Evolutionary conservation across 2,797 vertebrate species (phyloP), one percentile per base, ranked within the genome.

Genomic region (Coluber constrictor): DNA sequence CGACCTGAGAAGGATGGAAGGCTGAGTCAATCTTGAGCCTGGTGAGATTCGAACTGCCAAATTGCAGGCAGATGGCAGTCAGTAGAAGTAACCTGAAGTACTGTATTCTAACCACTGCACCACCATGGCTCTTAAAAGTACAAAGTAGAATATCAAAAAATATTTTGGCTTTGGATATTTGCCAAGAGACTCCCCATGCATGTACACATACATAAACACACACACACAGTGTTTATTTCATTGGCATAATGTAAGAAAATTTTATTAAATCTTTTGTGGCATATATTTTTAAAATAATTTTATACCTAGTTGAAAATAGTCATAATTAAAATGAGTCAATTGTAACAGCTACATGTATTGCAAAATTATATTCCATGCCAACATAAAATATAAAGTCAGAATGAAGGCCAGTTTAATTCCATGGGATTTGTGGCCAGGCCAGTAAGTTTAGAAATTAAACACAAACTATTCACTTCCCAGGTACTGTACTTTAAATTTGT

Each of bases 91-190:
- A 25, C 25, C 60, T 61, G 60, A 3, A 61, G 9, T 27, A 61
- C 25, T 61, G 9, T 25, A 61, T 9, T 61, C 60, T 61, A 61
- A 61, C 60, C 25, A 61, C 60, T 61, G 60, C 1, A 23, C 23
- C 60, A 61, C 60, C 8, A 61, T 8, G 8, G 56, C 56, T 57
- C 56, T 57, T 61, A 61, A 61, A 61, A 61, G 23, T 87, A 37
- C 60, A 90, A 57, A 70, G 54, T 61, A 90, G 27, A 87, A 87
- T 88, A 32, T 57, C 16, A 56, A 29, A 20, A 70, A 61, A 61
- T 1, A 29, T 61, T 90, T 83, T 88, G 13, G n/a, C 92, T 93
- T 88, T 93, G 90, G 86, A 12, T 88, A 55, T 91, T 89, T 61
- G 86, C 86, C 83, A 70, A 88, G 18, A 88, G 37, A 37, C 20